These are phyloP conservation scores for Calidris pugnax DNA, from an alignment of 2,113 vertebrate species.

Conservation along the genomic window DNA sequence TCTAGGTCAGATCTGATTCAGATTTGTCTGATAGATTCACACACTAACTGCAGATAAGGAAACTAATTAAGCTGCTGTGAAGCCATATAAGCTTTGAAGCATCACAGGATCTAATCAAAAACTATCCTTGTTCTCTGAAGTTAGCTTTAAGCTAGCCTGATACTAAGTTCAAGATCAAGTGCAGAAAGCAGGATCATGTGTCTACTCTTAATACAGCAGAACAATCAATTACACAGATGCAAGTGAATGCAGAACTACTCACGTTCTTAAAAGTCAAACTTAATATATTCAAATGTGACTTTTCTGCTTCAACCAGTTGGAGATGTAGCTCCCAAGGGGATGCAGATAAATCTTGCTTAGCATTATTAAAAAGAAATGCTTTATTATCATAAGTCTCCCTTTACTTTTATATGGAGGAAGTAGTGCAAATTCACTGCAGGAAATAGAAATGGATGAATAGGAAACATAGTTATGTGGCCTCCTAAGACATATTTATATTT, in stretches of 20 bases:
- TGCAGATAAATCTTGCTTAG: background rate
- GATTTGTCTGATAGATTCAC: background rate
- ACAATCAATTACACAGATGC: background rate
- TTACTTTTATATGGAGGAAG: background rate
- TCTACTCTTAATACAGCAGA: background rate
- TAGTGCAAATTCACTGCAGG: background rate
- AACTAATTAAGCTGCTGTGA: background rate
- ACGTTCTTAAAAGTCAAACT: background rate
- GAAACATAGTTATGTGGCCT: background rate
- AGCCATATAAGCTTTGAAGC: background rate
- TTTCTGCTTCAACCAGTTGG: background rate
- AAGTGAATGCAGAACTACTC: background rate
- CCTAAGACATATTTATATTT: background rate
- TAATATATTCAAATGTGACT: constrained; percentile 41
- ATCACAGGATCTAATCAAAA: background rate
- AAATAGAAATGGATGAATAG: background rate
- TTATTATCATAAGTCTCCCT: background rate
- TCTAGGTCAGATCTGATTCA: background rate
- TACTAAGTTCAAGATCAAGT: background rate
- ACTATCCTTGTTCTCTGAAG: background rate
- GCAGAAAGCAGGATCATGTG: background rate
- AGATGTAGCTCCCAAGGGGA: background rate
- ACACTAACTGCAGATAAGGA: background rate
- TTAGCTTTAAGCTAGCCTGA: background rate
- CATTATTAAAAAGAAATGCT: constrained; percentile 48